Percentiles rank a stretch among this genome's conserved stretches.
Conservation (phyloP, 2,797 vertebrate species). For the Malacoctenus gilli region DNA sequence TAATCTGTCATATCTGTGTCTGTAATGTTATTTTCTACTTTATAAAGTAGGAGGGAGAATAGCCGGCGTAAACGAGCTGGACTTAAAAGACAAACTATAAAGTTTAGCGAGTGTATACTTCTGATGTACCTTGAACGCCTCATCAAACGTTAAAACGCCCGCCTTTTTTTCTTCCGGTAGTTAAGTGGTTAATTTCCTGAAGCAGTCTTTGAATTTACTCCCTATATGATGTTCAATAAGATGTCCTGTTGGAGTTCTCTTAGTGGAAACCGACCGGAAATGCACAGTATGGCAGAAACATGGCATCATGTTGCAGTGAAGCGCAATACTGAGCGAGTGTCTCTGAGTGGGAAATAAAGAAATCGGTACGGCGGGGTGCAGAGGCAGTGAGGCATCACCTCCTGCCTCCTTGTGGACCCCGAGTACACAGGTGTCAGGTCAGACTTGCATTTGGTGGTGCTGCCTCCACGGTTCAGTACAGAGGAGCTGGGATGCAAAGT, state of each 20-base stretch:
- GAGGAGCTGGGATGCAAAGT: constrained; percentile 23
- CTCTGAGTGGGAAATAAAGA: constrained; percentile 38
- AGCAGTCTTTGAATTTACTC: too few relatives aligned
- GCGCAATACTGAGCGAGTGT: too few relatives aligned
- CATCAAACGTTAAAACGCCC: too few relatives aligned
- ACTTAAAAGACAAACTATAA: neutral
- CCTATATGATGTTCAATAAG: too few relatives aligned
- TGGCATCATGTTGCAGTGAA: too few relatives aligned
- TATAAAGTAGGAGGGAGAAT: neutral
- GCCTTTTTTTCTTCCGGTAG: too few relatives aligned
- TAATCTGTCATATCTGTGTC: constrained; percentile 1
- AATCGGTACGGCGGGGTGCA: constrained; percentile 12
- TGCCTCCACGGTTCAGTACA: neutral
- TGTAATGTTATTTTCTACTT: neutral
- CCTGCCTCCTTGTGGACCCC: neutral
- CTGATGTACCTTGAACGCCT: too few relatives aligned
- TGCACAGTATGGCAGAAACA: too few relatives aligned
- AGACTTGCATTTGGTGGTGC: constrained; percentile 16
- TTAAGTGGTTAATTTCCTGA: too few relatives aligned
- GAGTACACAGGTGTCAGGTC: neutral
- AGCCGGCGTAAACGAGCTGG: neutral
- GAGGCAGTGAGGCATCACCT: constrained; percentile 22
- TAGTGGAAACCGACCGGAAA: too few relatives aligned
- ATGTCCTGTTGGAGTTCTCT: too few relatives aligned
- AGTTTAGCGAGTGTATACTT: neutral